Evolutionary conservation across 2,888 invertebrate species (phyloP).

Genomic region (Ophonus ardosiacus): DNA sequence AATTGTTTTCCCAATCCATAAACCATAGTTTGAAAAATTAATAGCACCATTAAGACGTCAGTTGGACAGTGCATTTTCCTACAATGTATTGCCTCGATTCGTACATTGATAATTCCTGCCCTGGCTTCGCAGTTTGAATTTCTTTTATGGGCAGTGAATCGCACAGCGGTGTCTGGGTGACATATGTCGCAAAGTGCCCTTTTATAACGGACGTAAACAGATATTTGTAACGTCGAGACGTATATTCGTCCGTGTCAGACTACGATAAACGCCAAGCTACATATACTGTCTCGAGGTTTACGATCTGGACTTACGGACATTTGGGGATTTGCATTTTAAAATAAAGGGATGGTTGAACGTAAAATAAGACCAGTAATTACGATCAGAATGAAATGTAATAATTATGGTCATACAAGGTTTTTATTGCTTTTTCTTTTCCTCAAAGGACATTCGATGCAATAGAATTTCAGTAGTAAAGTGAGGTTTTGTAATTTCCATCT

Average conservation of each 20-base stretch:
- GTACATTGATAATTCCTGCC: constrained; percentile 9
- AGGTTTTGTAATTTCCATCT: no score
- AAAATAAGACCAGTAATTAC: background rate
- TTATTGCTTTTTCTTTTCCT: no score
- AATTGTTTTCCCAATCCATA: constrained; percentile 11
- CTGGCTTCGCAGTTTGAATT: constrained; percentile 52
- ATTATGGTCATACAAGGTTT: no score
- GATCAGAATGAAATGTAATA: background rate
- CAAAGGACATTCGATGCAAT: no score
- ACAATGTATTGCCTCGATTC: background rate
- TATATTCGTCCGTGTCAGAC: constrained; percentile 46
- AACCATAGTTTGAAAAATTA: constrained; percentile 23
- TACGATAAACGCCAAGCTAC: constrained; percentile 43
- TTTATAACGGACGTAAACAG: constrained; percentile 63
- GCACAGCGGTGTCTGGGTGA: constrained; percentile 49
- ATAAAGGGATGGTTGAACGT: background rate
- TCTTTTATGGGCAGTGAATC: constrained; percentile 60
- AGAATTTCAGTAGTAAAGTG: no score
- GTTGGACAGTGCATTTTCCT: constrained; percentile 4
- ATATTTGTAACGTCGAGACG: constrained; percentile 61
- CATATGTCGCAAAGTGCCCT: constrained; percentile 61
- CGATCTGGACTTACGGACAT: constrained; percentile 22
- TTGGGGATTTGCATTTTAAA: constrained; percentile 20
- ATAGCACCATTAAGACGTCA: constrained; percentile 29
- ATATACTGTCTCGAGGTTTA: background rate